Evolutionary conservation across 2,113 vertebrate genomes (phyloP), one percentile per base, ranked within the genome.

Genomic region (Bubo blakistoni): DNA sequence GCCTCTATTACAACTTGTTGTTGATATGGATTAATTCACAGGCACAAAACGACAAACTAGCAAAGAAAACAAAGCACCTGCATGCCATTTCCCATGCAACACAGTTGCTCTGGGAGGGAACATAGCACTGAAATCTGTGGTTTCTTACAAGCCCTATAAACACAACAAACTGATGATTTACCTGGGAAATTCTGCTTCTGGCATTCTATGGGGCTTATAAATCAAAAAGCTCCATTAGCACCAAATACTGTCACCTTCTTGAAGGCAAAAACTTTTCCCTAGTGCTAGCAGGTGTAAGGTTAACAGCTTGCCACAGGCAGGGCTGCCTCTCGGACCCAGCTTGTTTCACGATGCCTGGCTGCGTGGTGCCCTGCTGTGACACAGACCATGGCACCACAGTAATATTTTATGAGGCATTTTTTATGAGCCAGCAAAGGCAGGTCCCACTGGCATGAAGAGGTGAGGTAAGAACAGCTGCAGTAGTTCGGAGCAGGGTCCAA

Each of bases 381-480:
- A 79, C 90, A 72, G 54, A 72, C 54, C n/a, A 24, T 6, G 2
- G 62, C 79, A 93, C 30, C 22, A 61, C 65, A 82, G 73, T 38
- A 94, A 88, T 92, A 82, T 82, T 97, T 96, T 61, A 94, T 65
- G 81, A 92, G 24, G 24, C 10, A 55, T 85, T 94, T 81, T 69
- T 83, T 84, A 76, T 57, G 46, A 88, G 86, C 40, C 66, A 65
- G 73, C 74, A 88, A 85, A 93, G 78, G 62, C 87, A 69, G 44
- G 78, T 93, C 81, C 78, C 70, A 42, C 36, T 47, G 59, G 81
- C 70, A 73, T 2, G 2, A 27, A 72, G 70, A 77, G 54, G 70
- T 72, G 70, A 94, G 62, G 57, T 55, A 55, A 76, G 44, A 92
- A 55, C 78, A 61, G 70, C 49, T 58, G 70, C 54, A 54, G 30